A percentile compares a stretch with the other conserved stretches of the same genome.
phyloP scores from a whole-genome alignment of 2,113 vertebrate genomes.

The Strix aluco region DNA sequence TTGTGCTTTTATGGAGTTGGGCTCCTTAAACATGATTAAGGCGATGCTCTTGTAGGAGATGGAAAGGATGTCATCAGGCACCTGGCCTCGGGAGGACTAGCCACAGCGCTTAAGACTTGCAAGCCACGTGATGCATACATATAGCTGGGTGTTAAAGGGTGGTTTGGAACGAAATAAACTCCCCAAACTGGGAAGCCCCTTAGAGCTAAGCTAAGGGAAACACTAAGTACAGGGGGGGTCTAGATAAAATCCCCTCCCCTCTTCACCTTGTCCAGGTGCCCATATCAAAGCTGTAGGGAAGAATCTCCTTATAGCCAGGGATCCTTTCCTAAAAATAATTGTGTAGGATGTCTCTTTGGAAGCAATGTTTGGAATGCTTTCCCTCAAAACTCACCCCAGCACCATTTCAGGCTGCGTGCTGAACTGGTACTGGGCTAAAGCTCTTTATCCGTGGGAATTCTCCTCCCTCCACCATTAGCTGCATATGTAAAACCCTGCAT shows the following conservation, averaged over 20 bases:
- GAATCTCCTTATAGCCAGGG: not conserved
- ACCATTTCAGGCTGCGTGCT: not conserved
- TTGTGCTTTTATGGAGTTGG: not conserved
- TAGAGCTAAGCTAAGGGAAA: not conserved
- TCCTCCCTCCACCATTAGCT: conserved; percentile 42
- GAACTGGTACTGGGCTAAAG: conserved; percentile 1
- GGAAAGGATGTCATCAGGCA: not conserved
- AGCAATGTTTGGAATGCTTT: not conserved
- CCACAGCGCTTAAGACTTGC: not conserved
- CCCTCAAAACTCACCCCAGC: conserved; percentile 12
- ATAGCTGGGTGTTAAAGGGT: not conserved
- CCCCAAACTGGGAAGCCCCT: not conserved
- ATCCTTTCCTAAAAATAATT: not conserved
- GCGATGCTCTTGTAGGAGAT: not conserved
- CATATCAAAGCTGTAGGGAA: not conserved
- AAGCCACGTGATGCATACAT: rapidly evolving
- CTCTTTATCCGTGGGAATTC: conserved; percentile 41
- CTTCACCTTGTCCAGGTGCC: not conserved
- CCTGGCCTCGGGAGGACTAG: not conserved
- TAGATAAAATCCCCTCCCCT: not conserved
- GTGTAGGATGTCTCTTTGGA: not conserved
- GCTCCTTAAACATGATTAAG: not conserved
- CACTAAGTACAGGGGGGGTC: not conserved
- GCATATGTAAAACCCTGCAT: conserved; percentile 38
- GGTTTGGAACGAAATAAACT: not conserved